phyloP scores from a whole-genome alignment of 2,797 vertebrate species.

The Pangasius mekongensis region DNA sequence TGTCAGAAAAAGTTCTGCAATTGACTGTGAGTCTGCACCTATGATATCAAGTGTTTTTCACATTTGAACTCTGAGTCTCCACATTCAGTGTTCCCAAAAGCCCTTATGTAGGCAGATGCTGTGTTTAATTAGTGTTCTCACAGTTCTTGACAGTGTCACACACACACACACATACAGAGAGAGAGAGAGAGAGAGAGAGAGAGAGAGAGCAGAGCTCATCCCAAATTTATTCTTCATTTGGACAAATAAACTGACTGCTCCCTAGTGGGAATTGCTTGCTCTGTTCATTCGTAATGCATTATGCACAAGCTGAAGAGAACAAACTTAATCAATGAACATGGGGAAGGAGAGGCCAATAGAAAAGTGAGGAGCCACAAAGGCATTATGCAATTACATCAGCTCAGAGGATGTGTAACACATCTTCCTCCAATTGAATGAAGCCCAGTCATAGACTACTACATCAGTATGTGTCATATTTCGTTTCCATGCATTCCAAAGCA shows the following conservation, averaged over 20 bases:
- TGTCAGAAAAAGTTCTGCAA: not conserved
- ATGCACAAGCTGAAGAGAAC: conserved; percentile 46
- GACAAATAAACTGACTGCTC: conserved; percentile 56
- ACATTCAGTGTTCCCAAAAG: conserved; percentile 55
- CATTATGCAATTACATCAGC: conserved; percentile 45
- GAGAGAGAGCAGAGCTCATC: conserved; percentile 11
- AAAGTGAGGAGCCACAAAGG: conserved; percentile 40
- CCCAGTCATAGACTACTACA: conserved; percentile 31
- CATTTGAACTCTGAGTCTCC: conserved; percentile 61
- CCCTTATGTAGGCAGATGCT: conserved; percentile 67
- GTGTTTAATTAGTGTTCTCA: conserved; percentile 76
- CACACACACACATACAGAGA: conserved; percentile 35
- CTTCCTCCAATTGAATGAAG: conserved; percentile 20
- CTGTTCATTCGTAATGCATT: conserved; percentile 48
- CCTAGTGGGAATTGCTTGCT: conserved; percentile 48
- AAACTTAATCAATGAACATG: conserved; percentile 54
- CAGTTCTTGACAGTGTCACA: conserved; percentile 57
- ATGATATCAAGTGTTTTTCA: conserved; percentile 50
- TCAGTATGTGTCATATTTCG: conserved; percentile 22
- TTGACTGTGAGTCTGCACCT: conserved; percentile 7
- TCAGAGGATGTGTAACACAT: conserved; percentile 18
- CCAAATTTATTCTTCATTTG: conserved; percentile 59
- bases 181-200: no score
- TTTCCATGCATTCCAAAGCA: conserved; percentile 3
- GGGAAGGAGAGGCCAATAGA: conserved; percentile 33